A percentile compares a stretch with the other conserved stretches of the same genome.
phyloP scores from a whole-genome alignment of 2,888 invertebrate genomes.

The Bombylius discolor region DNA sequence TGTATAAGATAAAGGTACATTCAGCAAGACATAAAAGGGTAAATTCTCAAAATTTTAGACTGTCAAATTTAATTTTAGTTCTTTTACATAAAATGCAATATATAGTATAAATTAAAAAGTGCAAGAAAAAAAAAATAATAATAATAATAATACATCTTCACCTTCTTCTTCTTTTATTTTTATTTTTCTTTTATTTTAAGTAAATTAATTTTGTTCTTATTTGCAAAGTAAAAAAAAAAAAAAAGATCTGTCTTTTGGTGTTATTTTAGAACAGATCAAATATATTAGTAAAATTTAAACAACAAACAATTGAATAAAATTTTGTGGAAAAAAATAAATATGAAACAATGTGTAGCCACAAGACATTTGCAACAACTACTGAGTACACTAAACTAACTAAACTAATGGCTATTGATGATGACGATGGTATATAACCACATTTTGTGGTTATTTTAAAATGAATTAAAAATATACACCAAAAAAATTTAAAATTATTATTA shows the following conservation, averaged over 20 bases:
- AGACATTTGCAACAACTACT: background rate
- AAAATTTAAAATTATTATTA: background rate
- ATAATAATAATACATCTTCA: background rate
- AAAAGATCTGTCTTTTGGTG: too few species aligned
- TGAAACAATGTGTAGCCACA: background rate
- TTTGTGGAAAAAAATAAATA: too few species aligned
- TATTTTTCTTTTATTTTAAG: background rate
- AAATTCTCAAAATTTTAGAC: background rate
- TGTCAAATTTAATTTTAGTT: background rate
- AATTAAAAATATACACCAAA: background rate
- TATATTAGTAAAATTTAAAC: too few species aligned
- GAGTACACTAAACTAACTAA: too few species aligned
- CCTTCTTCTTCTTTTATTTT: background rate
- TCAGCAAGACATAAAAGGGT: too few species aligned
- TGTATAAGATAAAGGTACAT: too few species aligned
- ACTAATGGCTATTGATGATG: too few species aligned
- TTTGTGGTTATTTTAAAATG: background rate
- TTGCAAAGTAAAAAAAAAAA: too few species aligned
- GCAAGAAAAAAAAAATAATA: background rate
- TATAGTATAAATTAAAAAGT: background rate
- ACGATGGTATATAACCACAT: background rate
- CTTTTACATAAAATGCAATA: too few species aligned
- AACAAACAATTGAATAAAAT: too few species aligned
- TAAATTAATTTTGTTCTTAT: background rate
- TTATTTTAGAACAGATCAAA: too few species aligned